These are phyloP conservation scores for Agonopterix heracliana DNA, from an alignment of 2,888 invertebrate species.

Conservation along the genomic window DNA sequence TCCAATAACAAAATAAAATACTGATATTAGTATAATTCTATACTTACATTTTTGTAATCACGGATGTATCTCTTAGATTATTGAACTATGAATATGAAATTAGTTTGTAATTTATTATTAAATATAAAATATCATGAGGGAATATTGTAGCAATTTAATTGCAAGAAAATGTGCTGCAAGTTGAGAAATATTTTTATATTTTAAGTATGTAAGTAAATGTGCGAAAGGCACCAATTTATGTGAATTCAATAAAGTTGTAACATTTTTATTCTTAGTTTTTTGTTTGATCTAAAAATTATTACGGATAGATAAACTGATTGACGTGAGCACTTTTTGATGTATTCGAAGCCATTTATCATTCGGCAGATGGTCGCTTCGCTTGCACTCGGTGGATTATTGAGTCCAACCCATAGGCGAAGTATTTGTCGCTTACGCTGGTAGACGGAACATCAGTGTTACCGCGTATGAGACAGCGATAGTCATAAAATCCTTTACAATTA, in stretches of 20 bases:
- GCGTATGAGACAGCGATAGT: too few species aligned
- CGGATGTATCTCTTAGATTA: neutral
- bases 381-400: neutral
- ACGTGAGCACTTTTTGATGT: too few species aligned
- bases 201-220: constrained; percentile 25
- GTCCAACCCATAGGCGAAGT: too few species aligned
- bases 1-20: constrained; percentile 23
- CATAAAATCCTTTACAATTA: too few species aligned
- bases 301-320: neutral
- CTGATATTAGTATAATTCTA: neutral
- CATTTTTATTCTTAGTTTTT: neutral
- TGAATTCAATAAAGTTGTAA: constrained; percentile 39
- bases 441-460: too few species aligned
- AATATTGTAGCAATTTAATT: constrained; percentile 28
- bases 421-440: too few species aligned
- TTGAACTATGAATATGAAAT: neutral
- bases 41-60: neutral
- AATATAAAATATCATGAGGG: neutral
- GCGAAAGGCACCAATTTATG: constrained; percentile 31
- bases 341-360: neutral
- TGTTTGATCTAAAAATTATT: neutral
- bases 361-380: neutral
- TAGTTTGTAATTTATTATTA: neutral
- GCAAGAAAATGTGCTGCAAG: constrained; percentile 19
- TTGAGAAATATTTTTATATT: constrained; percentile 41